A percentile compares a stretch with the other conserved stretches of the same genome.
phyloP scores from a whole-genome alignment of 2,888 invertebrate genomes.

The Thelaira solivaga region DNA sequence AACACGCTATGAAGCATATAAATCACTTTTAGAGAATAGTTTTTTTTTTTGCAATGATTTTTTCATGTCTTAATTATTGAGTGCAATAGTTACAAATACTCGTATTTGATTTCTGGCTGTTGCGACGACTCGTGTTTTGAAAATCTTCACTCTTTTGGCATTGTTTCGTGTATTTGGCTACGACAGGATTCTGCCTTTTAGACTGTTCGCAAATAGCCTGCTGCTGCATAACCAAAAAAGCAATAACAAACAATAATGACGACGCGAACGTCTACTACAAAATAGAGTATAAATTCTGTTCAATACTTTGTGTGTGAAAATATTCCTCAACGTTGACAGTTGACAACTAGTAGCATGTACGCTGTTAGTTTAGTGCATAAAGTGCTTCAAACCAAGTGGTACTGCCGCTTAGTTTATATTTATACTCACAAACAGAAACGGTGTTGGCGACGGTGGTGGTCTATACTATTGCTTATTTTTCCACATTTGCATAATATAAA shows the following conservation, averaged over 20 bases:
- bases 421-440: slow-evolving; percentile 42
- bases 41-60: neutral
- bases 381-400: slow-evolving; percentile 74
- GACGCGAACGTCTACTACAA: slow-evolving; percentile 37
- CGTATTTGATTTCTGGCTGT: slow-evolving; percentile 34
- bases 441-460: slow-evolving; percentile 58
- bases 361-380: slow-evolving; percentile 72
- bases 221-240: neutral
- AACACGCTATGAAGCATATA: slow-evolving; percentile 20
- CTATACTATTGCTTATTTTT: slow-evolving; percentile 28
- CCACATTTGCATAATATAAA: slow-evolving; percentile 29
- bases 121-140: slow-evolving; percentile 54
- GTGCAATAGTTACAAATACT: neutral
- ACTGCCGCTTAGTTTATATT: slow-evolving; percentile 63
- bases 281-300: slow-evolving; percentile 15
- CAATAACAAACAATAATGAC: neutral
- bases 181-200: slow-evolving; percentile 51
- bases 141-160: slow-evolving; percentile 5
- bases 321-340: slow-evolving; percentile 64
- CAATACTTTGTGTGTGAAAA: slow-evolving; percentile 54
- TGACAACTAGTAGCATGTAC: slow-evolving; percentile 67
- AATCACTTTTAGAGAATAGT: slow-evolving; percentile 19
- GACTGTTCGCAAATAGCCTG: neutral
- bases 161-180: slow-evolving; percentile 43
- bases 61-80: neutral